Evolutionary conservation across 2,888 invertebrate genomes (phyloP).

Genomic region (Cancer borealis): DNA sequence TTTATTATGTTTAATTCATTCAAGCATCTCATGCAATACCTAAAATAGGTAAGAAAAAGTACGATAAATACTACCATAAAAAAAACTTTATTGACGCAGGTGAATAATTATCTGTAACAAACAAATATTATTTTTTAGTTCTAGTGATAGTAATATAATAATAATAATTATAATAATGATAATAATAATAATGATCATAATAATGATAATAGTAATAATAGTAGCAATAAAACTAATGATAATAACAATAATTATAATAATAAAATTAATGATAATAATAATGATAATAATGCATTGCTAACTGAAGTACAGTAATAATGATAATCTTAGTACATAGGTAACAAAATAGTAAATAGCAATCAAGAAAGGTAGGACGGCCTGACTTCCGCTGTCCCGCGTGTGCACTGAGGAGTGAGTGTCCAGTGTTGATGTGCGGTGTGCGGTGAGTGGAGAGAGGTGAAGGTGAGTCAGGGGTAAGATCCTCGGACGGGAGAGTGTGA

Average conservation of each 20-base stretch:
- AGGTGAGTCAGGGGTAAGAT: neutral
- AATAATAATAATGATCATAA: constrained; percentile 36
- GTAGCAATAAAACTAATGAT: neutral
- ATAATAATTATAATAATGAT: neutral
- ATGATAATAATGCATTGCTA: neutral
- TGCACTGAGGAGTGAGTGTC: neutral
- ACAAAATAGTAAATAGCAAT: neutral
- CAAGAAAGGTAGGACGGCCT: neutral
- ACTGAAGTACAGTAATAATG: neutral
- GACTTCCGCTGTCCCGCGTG: too few relatives aligned
- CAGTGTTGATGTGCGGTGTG: neutral
- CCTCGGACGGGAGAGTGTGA: neutral
- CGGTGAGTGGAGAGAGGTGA: neutral
- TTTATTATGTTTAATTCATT: neutral
- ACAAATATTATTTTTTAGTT: neutral
- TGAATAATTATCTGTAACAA: too few relatives aligned
- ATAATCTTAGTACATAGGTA: neutral
- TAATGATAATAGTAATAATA: constrained; percentile 30
- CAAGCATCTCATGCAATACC: neutral
- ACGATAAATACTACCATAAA: neutral
- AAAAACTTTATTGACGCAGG: neutral
- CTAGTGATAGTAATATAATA: neutral
- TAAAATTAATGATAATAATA: neutral
- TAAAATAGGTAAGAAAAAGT: neutral
- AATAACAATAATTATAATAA: neutral